Conservation (phyloP, 2,888 invertebrate species). For the Pristionchus arcanus region DNA sequence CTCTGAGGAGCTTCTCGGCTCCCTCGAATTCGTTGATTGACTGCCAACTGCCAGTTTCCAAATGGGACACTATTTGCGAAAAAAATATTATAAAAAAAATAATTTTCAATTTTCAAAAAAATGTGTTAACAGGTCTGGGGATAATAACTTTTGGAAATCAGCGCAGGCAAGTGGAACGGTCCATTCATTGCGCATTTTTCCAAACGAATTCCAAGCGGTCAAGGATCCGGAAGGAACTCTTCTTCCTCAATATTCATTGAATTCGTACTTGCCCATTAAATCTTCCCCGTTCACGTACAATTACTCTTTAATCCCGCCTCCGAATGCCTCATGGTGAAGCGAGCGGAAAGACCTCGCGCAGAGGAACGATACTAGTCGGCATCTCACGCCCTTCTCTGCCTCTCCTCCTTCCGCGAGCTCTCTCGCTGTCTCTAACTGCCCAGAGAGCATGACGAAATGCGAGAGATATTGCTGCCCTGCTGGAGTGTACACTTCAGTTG, state of each 20-base stretch:
- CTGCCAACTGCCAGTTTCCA: too few relatives aligned
- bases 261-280: not conserved
- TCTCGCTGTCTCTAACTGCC: not conserved
- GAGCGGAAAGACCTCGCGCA: not conserved
- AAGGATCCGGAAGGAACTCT: not conserved
- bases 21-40: too few relatives aligned
- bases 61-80: too few relatives aligned
- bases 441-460: not conserved
- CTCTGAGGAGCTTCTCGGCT: too few relatives aligned
- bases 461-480: not conserved
- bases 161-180: too few relatives aligned
- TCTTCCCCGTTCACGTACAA: not conserved
- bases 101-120: too few relatives aligned
- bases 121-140: too few relatives aligned
- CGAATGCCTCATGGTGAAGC: not conserved
- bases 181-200: too few relatives aligned
- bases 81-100: too few relatives aligned
- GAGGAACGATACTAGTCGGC: not conserved
- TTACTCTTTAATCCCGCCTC: not conserved
- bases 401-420: not conserved
- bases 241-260: not conserved
- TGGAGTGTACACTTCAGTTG: not conserved
- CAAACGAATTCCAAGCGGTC: not conserved
- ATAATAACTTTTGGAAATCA: too few relatives aligned
- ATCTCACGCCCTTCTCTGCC: not conserved